These are phyloP conservation scores for Microcebus tavaratra DNA, from an alignment of 2,113 vertebrate species.

Conservation along the genomic window DNA sequence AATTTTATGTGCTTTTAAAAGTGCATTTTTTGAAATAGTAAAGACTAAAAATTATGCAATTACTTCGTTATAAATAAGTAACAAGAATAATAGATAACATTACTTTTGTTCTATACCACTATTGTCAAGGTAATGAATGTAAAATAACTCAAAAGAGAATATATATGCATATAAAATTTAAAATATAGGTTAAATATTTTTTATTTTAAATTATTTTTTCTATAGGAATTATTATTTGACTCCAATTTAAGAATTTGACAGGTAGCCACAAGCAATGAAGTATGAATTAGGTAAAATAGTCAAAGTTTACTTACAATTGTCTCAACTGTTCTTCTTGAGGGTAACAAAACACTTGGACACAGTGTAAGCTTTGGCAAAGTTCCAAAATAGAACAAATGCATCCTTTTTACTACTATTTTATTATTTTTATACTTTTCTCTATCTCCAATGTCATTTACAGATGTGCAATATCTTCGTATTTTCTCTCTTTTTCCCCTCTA, in stretches of 20 bases:
- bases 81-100: background rate
- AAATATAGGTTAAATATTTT: background rate
- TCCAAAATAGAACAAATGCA: background rate
- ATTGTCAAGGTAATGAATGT: background rate
- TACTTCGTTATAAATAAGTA: background rate
- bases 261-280: background rate
- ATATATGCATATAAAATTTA: background rate
- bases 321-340: background rate
- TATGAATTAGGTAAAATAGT: background rate
- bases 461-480: background rate
- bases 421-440: background rate
- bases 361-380: background rate
- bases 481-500: background rate
- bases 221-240: background rate
- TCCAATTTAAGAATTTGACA: background rate
- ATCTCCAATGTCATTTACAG: background rate
- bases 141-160: background rate
- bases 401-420: background rate
- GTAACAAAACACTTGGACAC: background rate
- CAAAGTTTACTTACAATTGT: background rate
- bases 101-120: background rate
- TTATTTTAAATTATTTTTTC: background rate
- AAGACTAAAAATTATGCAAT: background rate
- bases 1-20: slow-evolving; percentile 3
- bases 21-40: background rate